These are phyloP conservation scores for Spizella passerina DNA, from an alignment of 2,797 vertebrate species.

Conservation along the genomic window DNA sequence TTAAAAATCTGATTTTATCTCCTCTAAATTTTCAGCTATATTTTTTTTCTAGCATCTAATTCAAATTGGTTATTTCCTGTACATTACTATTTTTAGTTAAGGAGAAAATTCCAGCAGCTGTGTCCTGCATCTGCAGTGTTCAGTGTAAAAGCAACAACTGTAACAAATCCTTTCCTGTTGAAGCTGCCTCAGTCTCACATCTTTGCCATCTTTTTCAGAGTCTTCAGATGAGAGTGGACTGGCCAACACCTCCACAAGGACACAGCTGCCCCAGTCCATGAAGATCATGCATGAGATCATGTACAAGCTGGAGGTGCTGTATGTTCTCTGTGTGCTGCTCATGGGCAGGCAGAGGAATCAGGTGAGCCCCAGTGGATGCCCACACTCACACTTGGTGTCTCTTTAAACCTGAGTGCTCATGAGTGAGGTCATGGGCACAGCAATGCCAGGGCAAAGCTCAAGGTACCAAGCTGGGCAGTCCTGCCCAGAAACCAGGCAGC, in stretches of 20 bases:
- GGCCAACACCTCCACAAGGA: constrained; percentile 88
- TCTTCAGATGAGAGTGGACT: constrained; percentile 92
- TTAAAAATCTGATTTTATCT: not conserved
- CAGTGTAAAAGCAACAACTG: not conserved
- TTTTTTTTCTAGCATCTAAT: not conserved
- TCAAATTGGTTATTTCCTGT: not conserved
- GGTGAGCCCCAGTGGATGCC: constrained; percentile 72
- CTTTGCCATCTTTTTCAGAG: constrained; percentile 77
- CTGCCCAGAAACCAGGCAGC: not conserved
- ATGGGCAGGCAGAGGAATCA: constrained; percentile 98
- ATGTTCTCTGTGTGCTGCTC: constrained; percentile 94
- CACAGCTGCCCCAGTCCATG: constrained; percentile 95
- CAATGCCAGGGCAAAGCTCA: not conserved
- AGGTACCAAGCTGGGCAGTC: not conserved
- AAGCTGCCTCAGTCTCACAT: not conserved
- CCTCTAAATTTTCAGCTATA: not conserved
- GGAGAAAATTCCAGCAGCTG: not conserved
- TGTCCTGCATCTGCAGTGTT: not conserved
- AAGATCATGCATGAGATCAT: constrained; percentile 99
- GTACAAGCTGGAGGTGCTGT: constrained; percentile 98
- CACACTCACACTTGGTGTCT: not conserved
- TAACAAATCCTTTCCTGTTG: not conserved
- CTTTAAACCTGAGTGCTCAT: not conserved
- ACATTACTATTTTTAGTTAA: not conserved
- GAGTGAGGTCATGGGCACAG: not conserved